Evolutionary conservation across 2,113 vertebrate species (phyloP).

Genomic region (Rhea americana): DNA sequence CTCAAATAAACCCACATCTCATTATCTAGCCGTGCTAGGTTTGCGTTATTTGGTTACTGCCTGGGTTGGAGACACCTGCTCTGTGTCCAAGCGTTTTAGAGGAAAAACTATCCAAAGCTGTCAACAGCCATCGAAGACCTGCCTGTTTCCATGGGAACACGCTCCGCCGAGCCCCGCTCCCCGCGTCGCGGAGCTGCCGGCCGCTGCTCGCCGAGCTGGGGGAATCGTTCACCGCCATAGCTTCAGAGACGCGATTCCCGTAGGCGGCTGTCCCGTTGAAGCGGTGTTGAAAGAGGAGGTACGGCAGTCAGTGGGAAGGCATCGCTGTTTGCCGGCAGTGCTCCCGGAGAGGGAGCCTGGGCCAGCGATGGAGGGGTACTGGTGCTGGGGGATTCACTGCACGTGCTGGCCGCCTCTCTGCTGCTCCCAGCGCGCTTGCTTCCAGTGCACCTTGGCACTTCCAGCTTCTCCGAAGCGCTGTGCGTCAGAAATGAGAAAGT

Average conservation of each 20-base stretch:
- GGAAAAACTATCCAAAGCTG: slow-evolving; percentile 49
- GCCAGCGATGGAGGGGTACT: not conserved
- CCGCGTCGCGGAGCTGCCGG: not conserved
- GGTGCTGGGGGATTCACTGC: not conserved
- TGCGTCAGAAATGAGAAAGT: not conserved
- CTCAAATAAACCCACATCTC: slow-evolving; percentile 45
- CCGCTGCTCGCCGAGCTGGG: not conserved
- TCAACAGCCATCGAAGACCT: slow-evolving; percentile 61
- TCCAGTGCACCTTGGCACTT: not conserved
- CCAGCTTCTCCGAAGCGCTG: not conserved
- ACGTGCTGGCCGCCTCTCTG: accelerated
- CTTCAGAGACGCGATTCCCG: not conserved
- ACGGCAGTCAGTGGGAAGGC: not conserved
- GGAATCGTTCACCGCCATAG: not conserved
- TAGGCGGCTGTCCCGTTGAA: not conserved
- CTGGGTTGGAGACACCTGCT: slow-evolving; percentile 63
- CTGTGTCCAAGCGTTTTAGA: slow-evolving; percentile 63
- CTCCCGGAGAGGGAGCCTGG: accelerated
- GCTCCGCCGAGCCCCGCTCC: slow-evolving; percentile 29
- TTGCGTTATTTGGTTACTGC: slow-evolving; percentile 44
- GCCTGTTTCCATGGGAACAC: slow-evolving; percentile 69
- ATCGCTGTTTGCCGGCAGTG: not conserved
- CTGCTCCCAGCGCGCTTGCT: accelerated
- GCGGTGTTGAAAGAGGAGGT: not conserved
- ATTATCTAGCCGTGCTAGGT: slow-evolving; percentile 37